A percentile compares a stretch with the other conserved stretches of the same genome.
These are phyloP conservation scores for Tipula unca DNA, from an alignment of 2,888 invertebrate genomes.

Conservation along the genomic window DNA sequence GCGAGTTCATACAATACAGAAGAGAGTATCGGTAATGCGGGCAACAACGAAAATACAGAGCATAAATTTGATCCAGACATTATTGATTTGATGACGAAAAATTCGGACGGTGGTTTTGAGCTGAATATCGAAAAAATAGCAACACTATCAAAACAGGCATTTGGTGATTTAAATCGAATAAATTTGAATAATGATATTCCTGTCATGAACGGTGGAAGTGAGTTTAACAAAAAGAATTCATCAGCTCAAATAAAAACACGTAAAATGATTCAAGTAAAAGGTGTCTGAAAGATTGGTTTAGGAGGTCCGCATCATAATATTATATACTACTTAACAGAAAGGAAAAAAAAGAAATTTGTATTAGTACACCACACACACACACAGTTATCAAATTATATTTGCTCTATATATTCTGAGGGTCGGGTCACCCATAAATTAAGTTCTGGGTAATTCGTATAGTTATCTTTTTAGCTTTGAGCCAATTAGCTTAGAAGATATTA, in stretches of 20 bases:
- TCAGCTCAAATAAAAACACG: conserved; percentile 15
- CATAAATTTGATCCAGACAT: conserved; percentile 26
- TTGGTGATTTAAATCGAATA: not conserved
- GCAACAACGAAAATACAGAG: conserved; percentile 8
- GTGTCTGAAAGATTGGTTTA: not conserved
- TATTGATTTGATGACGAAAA: conserved; percentile 27
- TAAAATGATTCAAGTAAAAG: not conserved
- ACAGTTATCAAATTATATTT: not conserved
- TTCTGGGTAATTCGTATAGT: too few relatives aligned
- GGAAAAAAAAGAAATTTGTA: not conserved
- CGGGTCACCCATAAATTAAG: too few relatives aligned
- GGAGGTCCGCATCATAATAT: not conserved
- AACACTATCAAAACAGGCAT: conserved; percentile 14
- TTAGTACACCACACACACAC: not conserved
- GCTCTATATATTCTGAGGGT: too few relatives aligned
- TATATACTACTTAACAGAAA: not conserved
- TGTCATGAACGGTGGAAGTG: not conserved
- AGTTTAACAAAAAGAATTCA: not conserved
- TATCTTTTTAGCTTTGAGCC: too few relatives aligned
- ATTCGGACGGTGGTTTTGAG: conserved; percentile 27
- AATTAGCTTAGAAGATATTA: too few relatives aligned
- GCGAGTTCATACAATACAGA: not conserved
- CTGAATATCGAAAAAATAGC: conserved; percentile 27
- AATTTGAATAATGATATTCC: not conserved
- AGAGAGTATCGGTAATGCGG: not conserved